Base-by-base conservation (phyloP, 2,888 invertebrate genomes). In the Bembecia ichneumoniformis region DNA sequence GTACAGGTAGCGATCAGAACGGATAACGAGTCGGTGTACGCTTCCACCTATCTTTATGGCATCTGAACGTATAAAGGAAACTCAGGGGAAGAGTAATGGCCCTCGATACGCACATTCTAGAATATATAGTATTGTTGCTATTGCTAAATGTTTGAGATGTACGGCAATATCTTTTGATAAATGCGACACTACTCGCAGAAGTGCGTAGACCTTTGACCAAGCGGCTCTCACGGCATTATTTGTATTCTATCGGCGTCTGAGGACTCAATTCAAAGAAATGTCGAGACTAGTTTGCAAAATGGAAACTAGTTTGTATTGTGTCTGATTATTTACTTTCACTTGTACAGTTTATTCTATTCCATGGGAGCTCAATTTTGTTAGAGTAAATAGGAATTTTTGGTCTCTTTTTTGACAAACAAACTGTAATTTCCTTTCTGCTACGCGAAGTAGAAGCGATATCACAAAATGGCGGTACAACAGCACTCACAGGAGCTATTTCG, bases 1-100 rank as follows among this genome's bases (percentile, higher is more conserved):
- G 58, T 68, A 72, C 72, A 75, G 71, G 75, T 74, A 73, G 67
- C 68, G 77, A 79, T 81, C 73, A 69, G 64, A 60, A 51, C 53
- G 64, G 74, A 77, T 77, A 77, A 70, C 71, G 64, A 63, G 68
- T 63, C 62, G 63, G 65, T 71, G 58, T 59, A 64, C 70, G 69
- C 68, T 65, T 57, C 62, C 66, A 64, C 63, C 66, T 80, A 82
- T 80, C 82, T 82, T 80, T 79, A 82, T 78, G 71, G 77, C 77
- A 80, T 81, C 81, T 71, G 65, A 72, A 72, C 77, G 72, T 77
- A 75, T 80, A 78, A 79, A 80, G 80, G 77, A 77, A 79, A 80
- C 76, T 76, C 68, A 60, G 53, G 64, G 60, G 70, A 76, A 78
- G 81, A 82, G 71, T 79, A 76, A 82, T 81, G 78, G 80, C 59